Percentiles rank a stretch among this genome's conserved stretches.
Conservation (phyloP, 2,113 vertebrate genomes). For the Alligator sinensis region DNA sequence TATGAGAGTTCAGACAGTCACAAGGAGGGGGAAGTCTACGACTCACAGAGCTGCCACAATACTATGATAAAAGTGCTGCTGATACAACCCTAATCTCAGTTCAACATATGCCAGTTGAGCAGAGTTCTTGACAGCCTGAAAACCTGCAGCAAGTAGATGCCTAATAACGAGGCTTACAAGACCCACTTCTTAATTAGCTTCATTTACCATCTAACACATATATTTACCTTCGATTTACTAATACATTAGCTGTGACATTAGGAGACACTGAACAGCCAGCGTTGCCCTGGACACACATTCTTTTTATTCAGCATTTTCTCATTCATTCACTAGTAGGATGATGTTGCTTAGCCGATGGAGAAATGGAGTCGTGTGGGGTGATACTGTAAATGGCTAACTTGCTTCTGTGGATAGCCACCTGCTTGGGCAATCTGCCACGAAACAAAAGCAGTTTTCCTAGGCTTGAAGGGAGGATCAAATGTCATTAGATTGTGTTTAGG, state of each 20-base stretch:
- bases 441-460: not conserved
- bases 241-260: not conserved
- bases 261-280: not conserved
- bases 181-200: not conserved
- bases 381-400: not conserved
- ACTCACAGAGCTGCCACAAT: not conserved
- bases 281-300: rapidly evolving
- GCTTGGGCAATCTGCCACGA: not conserved
- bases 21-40: not conserved
- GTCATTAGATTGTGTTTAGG: rapidly evolving
- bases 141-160: not conserved
- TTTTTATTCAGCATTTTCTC: not conserved
- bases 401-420: not conserved
- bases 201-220: not conserved
- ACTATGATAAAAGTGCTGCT: not conserved
- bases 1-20: not conserved
- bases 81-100: not conserved
- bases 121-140: not conserved
- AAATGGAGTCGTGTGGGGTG: not conserved
- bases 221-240: not conserved
- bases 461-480: not conserved
- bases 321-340: too few species aligned
- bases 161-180: not conserved
- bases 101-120: not conserved
- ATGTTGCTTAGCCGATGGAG: not conserved